phyloP scores from a whole-genome alignment of 2,797 vertebrate species.

The Leptoclinus maculatus region DNA sequence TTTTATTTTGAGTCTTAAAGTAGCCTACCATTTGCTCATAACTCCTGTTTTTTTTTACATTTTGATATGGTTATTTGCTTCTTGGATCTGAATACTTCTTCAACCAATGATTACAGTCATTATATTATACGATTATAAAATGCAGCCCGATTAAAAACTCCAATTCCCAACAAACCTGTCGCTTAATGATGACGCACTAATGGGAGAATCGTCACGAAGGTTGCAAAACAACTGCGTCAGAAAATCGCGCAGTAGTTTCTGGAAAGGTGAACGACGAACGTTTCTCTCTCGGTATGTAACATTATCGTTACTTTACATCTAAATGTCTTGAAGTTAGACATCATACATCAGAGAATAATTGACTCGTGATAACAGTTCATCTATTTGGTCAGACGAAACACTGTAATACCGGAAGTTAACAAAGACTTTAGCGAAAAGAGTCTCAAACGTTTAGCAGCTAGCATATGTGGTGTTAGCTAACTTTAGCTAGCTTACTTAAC shows the following conservation, averaged over 20 bases:
- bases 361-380: fast-evolving
- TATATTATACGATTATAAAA: not conserved
- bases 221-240: conserved; percentile 74
- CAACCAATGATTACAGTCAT: too few species aligned
- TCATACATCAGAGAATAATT: fast-evolving
- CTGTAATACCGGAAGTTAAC: fast-evolving
- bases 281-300: conserved; percentile 45
- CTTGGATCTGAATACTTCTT: not conserved
- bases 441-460: not conserved
- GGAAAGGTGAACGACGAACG: conserved; percentile 60
- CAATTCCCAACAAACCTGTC: conserved; percentile 56
- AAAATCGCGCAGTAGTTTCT: conserved; percentile 51
- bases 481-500: conserved; percentile 17
- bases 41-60: not conserved
- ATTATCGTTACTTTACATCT: not conserved
- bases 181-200: conserved; percentile 55
- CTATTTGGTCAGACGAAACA: fast-evolving
- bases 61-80: too few species aligned
- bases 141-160: conserved; percentile 15
- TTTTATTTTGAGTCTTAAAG: not conserved
- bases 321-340: fast-evolving
- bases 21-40: not conserved
- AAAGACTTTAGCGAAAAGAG: not conserved
- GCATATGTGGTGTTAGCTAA: conserved; percentile 5
- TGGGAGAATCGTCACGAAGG: conserved; percentile 65